Evolutionary conservation across 30 jellyfish, hydroid and myxozoan genomes (phyloP).

Genomic region (Morbakka virulenta): DNA sequence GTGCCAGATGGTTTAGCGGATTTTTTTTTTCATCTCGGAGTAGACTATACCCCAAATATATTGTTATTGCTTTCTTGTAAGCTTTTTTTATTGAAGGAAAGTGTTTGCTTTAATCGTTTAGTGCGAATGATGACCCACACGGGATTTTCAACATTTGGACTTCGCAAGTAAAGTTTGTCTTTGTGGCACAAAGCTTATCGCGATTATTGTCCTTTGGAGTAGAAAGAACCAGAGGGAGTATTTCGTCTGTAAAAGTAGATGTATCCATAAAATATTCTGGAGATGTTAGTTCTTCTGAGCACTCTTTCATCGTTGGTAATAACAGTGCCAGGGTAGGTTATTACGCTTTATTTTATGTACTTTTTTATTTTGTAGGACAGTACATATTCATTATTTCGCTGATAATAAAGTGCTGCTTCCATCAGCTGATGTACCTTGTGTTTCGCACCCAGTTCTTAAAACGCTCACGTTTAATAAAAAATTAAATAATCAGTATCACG

Average conservation of each 20-base stretch:
- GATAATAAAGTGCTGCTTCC: neutral
- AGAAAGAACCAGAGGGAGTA: constrained; percentile 53
- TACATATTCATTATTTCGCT: neutral
- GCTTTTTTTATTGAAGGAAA: neutral
- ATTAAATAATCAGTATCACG: no score
- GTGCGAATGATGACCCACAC: constrained; percentile 92
- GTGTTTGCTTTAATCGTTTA: neutral
- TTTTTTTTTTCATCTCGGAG: no score
- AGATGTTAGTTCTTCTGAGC: constrained; percentile 14
- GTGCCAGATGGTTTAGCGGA: no score
- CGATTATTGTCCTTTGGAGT: constrained; percentile 52
- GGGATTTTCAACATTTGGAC: constrained; percentile 58
- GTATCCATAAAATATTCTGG: constrained; percentile 16
- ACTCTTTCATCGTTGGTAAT: constrained; percentile 2
- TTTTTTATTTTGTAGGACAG: no score
- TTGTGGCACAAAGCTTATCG: constrained; percentile 11
- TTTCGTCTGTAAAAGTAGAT: constrained; percentile 43
- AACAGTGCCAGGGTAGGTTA: constrained; percentile 28
- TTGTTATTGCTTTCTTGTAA: no score
- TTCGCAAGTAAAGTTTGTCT: constrained; percentile 21
- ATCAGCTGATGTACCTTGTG: neutral
- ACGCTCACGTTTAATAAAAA: no score
- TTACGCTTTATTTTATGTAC: neutral
- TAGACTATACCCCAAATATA: no score
- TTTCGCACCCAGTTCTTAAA: no score